Evolutionary conservation across 2,113 vertebrate species (phyloP).

Genomic region (Pelodiscus sinensis): DNA sequence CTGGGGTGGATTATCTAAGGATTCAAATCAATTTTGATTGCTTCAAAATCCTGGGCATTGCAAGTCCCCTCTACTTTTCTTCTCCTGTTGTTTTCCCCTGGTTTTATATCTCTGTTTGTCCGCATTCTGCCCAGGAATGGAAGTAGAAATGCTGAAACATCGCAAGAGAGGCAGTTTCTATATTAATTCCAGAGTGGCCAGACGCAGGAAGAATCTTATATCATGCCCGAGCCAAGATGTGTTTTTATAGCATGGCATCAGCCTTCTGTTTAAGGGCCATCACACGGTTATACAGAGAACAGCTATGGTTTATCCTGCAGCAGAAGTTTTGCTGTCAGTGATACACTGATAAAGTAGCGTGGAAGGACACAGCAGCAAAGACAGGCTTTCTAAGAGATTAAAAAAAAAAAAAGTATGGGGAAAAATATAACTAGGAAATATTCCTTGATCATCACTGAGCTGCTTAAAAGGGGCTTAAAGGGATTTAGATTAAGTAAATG

Average conservation of each 20-base stretch:
- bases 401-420: slow-evolving; percentile 55
- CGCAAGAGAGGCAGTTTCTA: neutral
- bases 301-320: neutral
- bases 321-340: neutral
- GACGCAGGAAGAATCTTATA: neutral
- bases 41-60: neutral
- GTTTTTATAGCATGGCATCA: neutral
- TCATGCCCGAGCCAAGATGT: too few species aligned
- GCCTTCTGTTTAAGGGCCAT: neutral
- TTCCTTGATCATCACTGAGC: slow-evolving; percentile 42
- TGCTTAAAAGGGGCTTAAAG: slow-evolving; percentile 71
- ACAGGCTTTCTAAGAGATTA: slow-evolving; percentile 62
- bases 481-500: slow-evolving; percentile 32
- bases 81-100: neutral
- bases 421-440: slow-evolving; percentile 66
- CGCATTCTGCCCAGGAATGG: neutral
- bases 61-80: neutral
- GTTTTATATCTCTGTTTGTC: neutral
- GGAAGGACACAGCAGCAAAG: slow-evolving; percentile 48
- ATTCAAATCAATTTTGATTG: neutral
- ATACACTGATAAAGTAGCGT: neutral
- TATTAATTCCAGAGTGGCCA: neutral
- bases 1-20: neutral
- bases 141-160: neutral
- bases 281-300: neutral